Conservation (phyloP, 2,113 vertebrate species). For the Alosa alosa region DNA sequence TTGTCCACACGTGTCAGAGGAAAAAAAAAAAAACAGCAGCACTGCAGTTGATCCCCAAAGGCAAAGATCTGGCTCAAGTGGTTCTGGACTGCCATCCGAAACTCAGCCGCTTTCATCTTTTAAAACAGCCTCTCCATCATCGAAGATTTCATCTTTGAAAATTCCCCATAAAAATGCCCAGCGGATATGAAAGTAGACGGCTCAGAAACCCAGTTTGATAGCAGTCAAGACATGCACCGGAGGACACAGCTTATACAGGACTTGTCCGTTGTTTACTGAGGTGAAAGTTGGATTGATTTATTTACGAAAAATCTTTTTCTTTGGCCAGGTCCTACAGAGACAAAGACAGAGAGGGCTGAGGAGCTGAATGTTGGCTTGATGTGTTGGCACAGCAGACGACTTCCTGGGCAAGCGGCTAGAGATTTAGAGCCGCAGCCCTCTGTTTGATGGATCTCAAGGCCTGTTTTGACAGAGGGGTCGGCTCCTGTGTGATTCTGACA, state of each 20-base stretch:
- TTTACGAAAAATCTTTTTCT: background rate
- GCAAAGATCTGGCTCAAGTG: background rate
- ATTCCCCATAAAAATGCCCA: background rate
- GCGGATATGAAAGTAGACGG: background rate
- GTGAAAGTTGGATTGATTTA: background rate
- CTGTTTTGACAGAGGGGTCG: background rate
- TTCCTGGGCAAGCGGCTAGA: too few species aligned
- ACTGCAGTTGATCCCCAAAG: background rate
- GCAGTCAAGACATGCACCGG: background rate
- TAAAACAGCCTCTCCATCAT: slow-evolving; percentile 5
- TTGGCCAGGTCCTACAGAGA: background rate
- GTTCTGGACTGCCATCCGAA: background rate
- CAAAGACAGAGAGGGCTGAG: background rate
- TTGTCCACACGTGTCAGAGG: background rate
- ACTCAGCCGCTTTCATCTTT: background rate
- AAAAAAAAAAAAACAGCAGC: background rate
- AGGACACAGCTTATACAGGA: background rate
- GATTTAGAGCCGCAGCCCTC: background rate
- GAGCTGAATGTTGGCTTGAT: background rate
- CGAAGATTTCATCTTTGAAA: slow-evolving; percentile 30
- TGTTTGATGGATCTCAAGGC: background rate
- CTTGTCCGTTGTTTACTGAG: background rate
- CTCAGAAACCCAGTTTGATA: background rate
- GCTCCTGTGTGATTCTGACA: background rate
- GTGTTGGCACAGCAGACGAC: background rate